Percentiles rank a stretch among this genome's conserved stretches.
These are phyloP conservation scores for Aulostomus chinensis DNA, from an alignment of 2,797 vertebrate genomes.

Conservation along the genomic window DNA sequence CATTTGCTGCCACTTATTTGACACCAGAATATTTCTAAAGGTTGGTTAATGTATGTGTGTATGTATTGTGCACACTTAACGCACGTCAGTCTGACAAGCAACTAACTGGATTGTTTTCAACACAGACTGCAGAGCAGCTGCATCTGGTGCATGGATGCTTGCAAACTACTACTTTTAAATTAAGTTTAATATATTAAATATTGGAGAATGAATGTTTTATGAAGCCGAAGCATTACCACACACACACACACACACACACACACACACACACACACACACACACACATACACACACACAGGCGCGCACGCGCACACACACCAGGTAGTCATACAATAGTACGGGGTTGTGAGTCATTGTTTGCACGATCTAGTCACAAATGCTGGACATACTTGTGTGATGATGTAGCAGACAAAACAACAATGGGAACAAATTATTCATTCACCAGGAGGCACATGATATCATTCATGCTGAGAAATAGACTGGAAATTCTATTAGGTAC, in stretches of 20 bases:
- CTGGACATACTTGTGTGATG: slow-evolving; percentile 61
- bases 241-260: neutral
- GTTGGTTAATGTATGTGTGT: neutral
- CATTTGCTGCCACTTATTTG: slow-evolving; percentile 1
- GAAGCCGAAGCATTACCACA: no score
- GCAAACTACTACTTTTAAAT: no score
- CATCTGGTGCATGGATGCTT: no score
- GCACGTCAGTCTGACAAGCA: no score
- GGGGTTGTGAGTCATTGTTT: slow-evolving; percentile 59
- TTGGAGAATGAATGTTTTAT: no score
- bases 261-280: no score
- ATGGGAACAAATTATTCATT: slow-evolving; percentile 28
- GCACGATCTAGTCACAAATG: slow-evolving; percentile 36
- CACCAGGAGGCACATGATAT: slow-evolving; percentile 12
- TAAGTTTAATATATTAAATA: no score
- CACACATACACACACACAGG: neutral
- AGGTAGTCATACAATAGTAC: no score
- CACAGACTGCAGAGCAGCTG: no score
- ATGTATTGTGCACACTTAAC: slow-evolving; percentile 8
- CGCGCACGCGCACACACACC: no score
- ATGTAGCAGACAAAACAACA: slow-evolving; percentile 37
- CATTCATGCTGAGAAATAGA: slow-evolving; percentile 24
- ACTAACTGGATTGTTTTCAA: no score
- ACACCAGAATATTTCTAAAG: slow-evolving; percentile 12
- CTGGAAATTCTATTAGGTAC: slow-evolving; percentile 9